phyloP scores from a whole-genome alignment of 2,888 invertebrate species.

The Macrosoma leucophasiata region DNA sequence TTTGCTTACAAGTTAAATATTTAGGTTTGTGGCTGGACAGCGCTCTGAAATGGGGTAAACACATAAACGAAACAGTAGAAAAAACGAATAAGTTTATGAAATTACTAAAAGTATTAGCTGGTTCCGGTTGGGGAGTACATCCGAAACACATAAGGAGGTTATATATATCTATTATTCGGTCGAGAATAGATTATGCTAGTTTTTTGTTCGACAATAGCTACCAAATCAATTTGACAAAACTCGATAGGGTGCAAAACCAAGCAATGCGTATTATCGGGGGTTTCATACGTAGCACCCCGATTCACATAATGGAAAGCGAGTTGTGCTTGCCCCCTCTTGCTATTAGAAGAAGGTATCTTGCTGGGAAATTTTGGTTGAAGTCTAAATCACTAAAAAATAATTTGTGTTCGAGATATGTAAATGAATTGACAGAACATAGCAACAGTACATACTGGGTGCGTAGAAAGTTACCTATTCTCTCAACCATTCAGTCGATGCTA shows the following conservation, averaged over 20 bases:
- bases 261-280: conserved; percentile 18
- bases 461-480: conserved; percentile 9
- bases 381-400: conserved; percentile 2
- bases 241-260: conserved; percentile 18
- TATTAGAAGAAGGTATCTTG: conserved; percentile 14
- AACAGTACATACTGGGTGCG: not conserved
- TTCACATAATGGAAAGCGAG: conserved; percentile 18
- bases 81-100: conserved; percentile 1
- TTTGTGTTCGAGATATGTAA: not conserved
- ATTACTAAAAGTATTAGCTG: conserved; percentile 11
- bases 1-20: conserved; percentile 6
- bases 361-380: conserved; percentile 14
- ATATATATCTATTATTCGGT: conserved; percentile 10
- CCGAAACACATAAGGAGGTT: conserved; percentile 10
- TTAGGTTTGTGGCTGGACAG: conserved; percentile 9
- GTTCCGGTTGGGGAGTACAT: conserved; percentile 13
- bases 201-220: conserved; percentile 10
- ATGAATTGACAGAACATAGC: not conserved
- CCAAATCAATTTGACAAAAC: conserved; percentile 10
- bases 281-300: conserved; percentile 16
- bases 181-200: conserved; percentile 11
- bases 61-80: not conserved
- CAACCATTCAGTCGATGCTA: not conserved
- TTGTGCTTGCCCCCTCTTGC: conserved; percentile 11
- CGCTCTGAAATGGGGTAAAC: conserved; percentile 6